These are phyloP conservation scores for Acanthis flammea DNA, from an alignment of 2,797 vertebrate genomes.

Conservation along the genomic window DNA sequence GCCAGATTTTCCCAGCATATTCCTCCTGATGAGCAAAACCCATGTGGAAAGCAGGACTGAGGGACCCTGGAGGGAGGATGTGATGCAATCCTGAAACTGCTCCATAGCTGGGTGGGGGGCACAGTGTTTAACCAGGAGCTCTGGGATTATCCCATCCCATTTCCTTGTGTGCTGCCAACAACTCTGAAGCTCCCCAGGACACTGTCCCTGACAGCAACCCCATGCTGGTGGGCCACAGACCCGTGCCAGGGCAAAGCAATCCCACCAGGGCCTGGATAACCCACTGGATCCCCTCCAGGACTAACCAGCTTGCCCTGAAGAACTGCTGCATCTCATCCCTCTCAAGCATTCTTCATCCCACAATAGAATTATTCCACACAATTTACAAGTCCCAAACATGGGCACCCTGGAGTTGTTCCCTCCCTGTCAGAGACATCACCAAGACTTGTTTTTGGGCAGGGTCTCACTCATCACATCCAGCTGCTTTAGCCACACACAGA, in stretches of 20 bases:
- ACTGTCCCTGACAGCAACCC: fast-evolving
- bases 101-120: background rate
- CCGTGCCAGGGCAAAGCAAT: background rate
- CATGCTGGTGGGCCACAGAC: fast-evolving
- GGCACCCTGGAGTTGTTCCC: background rate
- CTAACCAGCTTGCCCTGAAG: background rate
- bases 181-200: background rate
- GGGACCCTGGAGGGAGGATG: background rate
- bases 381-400: background rate
- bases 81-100: background rate
- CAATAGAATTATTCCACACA: background rate
- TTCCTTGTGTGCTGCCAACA: fast-evolving
- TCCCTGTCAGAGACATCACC: background rate
- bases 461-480: background rate
- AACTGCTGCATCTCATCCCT: background rate
- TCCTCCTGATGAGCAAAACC: background rate
- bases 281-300: background rate
- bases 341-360: background rate
- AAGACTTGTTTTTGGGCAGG: background rate
- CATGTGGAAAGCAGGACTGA: background rate
- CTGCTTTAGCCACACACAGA: background rate
- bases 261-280: background rate
- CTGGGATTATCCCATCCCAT: background rate
- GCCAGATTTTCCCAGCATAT: background rate
- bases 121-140: background rate